Conservation (phyloP, 1,140 invertebrate species). For the Daktulosphaira vitifoliae region DNA sequence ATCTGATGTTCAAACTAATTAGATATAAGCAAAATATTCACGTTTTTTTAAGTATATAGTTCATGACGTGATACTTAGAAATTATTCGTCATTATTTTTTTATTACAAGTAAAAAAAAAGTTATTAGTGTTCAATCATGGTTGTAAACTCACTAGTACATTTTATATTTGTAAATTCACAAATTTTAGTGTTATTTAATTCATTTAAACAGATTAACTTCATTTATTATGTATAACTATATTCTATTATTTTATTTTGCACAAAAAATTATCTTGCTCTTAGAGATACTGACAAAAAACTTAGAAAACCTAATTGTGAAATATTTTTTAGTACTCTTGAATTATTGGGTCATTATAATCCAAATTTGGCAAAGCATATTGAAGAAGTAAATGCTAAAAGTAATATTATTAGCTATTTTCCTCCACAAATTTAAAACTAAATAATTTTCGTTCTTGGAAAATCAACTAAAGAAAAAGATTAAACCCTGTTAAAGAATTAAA, state of each 20-base stretch:
- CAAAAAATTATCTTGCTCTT: not conserved
- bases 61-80: no score
- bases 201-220: no score
- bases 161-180: no score
- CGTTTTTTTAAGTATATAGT: no score
- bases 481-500: slow-evolving; percentile 29
- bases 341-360: slow-evolving; percentile 3
- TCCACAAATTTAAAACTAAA: not conserved
- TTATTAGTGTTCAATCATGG: no score
- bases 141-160: no score
- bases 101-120: no score
- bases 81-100: no score
- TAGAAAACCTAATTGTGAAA: not conserved
- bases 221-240: no score
- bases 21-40: no score
- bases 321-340: slow-evolving; percentile 1
- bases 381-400: not conserved
- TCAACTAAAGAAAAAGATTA: not conserved
- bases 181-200: no score
- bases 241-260: not conserved
- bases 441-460: not conserved
- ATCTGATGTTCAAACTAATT: no score
- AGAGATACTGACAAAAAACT: not conserved
- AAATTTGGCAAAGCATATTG: not conserved
- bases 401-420: not conserved